Base-by-base conservation (phyloP, 2,888 invertebrate genomes). In the Oscheius sp. region DNA sequence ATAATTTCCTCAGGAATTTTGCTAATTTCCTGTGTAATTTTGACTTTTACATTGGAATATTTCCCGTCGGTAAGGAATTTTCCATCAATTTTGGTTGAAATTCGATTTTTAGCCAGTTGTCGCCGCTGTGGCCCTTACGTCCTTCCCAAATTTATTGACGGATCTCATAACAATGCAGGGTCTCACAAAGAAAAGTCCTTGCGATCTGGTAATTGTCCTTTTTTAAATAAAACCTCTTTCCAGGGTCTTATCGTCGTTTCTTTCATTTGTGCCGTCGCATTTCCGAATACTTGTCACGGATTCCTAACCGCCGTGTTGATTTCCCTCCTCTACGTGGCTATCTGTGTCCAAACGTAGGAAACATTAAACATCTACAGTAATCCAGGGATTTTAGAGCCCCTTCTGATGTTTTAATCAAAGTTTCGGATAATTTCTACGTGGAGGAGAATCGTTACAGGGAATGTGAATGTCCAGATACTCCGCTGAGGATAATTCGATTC, bases 381-480 rank as follows among this genome's bases (percentile, higher is more conserved):
- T 35, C 35, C 13, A 23, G 9, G 23, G 5, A 16, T 55, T 69
- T 43, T 45, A 74, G 74, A 16, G 9, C 71, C 18, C 25, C 45
- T 6, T 56, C 49, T 16, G 69, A 71, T 16, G 61, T 72, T n/a
- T 46, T 74, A 23, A 61, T 72, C 1, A 71, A 70, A 55, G 69
- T 74, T 6, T 56, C 56, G 5, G 73, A 73, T 12, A 69, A 69
- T 21, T 63, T 63, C 21, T 74, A 46, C 27, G 70, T 43, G 13
- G 74, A 74, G 45, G 74, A 74, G 45, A 63, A 74, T 45, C 78
- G 81, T 12, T 81, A 80, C 27, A 12, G 49, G 23, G 81, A 81
- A 45, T 76, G 76, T 2, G 81, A 81, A 23, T 79, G 77, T 41
- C 59, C 77, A 21, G 81, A 81, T 53, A 77, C 81, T 45, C 81